Conservation (phyloP, 2,797 vertebrate genomes). For the Danio kyathit region DNA sequence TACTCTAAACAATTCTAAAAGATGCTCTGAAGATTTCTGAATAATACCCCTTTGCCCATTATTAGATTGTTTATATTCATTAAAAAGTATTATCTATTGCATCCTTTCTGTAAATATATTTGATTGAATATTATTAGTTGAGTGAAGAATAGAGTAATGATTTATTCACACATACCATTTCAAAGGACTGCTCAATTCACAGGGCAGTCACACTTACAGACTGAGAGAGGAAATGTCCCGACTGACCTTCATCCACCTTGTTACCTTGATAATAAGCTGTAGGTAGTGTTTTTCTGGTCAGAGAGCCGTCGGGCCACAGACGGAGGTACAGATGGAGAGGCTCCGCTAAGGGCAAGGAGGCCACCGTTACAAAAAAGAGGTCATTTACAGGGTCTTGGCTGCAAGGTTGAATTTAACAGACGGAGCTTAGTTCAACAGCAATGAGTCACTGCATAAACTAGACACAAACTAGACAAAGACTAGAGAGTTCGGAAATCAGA, state of each 20-base stretch:
- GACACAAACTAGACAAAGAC: constrained; percentile 8
- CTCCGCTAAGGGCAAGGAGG: constrained; percentile 38
- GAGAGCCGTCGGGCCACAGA: constrained; percentile 48
- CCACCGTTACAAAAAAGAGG: constrained; percentile 23
- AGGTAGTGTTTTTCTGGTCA: constrained; percentile 25
- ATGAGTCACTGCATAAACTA: constrained; percentile 40
- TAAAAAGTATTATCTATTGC: too few species aligned
- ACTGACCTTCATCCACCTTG: constrained; percentile 29
- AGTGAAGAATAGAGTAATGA: background rate
- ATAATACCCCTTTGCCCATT: too few species aligned
- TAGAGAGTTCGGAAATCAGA: background rate
- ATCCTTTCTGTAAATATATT: too few species aligned
- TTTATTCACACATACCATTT: background rate
- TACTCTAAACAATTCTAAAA: too few species aligned
- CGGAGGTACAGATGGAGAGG: constrained; percentile 47
- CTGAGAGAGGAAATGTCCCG: constrained; percentile 5
- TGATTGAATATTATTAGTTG: too few species aligned
- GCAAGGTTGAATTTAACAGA: constrained; percentile 41
- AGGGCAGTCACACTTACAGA: background rate
- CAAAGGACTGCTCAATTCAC: background rate
- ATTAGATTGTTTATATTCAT: too few species aligned
- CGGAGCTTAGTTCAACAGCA: constrained; percentile 44
- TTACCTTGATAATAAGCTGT: constrained; percentile 17
- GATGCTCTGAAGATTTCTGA: too few species aligned
- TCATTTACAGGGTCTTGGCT: constrained; percentile 47